Percentiles rank a stretch among this genome's conserved stretches.
Conservation (phyloP, 2,888 invertebrate genomes). For the Plebejus anna region DNA sequence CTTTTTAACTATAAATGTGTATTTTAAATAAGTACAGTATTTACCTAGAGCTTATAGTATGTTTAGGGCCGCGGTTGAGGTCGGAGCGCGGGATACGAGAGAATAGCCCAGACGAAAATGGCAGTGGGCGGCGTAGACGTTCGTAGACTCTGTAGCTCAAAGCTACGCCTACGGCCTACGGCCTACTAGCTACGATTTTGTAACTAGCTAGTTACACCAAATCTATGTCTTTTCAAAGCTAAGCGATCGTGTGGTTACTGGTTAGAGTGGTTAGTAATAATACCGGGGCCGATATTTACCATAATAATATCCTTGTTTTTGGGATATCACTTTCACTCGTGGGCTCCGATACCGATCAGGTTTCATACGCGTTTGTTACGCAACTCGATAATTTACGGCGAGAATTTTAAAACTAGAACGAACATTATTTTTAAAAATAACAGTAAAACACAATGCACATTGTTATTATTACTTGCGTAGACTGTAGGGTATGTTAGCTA, state of each 20-base stretch:
- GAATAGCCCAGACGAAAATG: background rate
- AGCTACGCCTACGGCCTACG: background rate
- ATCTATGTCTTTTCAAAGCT: background rate
- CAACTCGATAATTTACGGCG: background rate
- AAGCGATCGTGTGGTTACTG: background rate
- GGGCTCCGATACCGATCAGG: constrained; percentile 10
- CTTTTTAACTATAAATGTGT: constrained; percentile 62
- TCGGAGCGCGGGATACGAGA: constrained; percentile 43
- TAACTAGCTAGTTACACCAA: background rate
- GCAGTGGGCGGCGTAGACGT: background rate
- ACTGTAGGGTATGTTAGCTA: background rate
- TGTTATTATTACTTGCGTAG: background rate
- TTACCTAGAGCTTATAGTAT: constrained; percentile 77
- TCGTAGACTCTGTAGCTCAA: background rate
- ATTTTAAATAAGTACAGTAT: constrained; percentile 56
- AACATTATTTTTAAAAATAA: background rate
- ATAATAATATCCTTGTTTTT: constrained; percentile 14
- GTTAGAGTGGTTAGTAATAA: background rate
- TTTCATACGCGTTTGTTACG: constrained; percentile 22
- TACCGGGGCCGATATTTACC: background rate
- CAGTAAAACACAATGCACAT: background rate
- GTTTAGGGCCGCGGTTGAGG: constrained; percentile 63
- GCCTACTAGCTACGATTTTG: background rate
- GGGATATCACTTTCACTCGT: constrained; percentile 19
- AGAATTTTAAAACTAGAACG: background rate